phyloP scores from a whole-genome alignment of 1,140 invertebrate genomes.

The Pseudoatta argentina region DNA sequence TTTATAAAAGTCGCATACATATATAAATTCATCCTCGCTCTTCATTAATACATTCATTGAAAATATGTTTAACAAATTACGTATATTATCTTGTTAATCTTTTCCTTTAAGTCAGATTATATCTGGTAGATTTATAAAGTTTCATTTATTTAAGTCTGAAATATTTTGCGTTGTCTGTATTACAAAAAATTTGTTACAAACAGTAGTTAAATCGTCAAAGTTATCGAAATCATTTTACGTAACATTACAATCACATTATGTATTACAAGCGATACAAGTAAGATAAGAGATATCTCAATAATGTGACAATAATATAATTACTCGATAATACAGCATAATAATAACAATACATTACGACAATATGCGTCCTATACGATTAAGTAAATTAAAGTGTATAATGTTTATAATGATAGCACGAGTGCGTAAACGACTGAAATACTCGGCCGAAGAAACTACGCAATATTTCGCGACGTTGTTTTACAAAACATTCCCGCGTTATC shows the following conservation, averaged over 20 bases:
- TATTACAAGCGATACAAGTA: background rate
- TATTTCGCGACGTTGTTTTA: conserved; percentile 32
- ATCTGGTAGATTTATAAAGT: background rate
- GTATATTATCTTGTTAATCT: no score
- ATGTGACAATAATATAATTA: conserved; percentile 10
- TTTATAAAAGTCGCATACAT: no score
- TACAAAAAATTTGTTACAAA: background rate
- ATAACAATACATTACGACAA: conserved; percentile 4
- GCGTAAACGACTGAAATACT: background rate
- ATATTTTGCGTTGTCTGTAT: background rate
- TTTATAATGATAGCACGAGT: background rate
- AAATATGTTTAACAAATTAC: no score
- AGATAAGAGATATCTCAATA: background rate
- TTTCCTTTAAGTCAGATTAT: no score
- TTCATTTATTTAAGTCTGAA: background rate
- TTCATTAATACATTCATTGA: no score
- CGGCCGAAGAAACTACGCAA: background rate
- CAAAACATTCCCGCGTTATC: conserved; percentile 10
- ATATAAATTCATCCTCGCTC: no score
- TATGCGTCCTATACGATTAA: background rate
- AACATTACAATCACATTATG: background rate
- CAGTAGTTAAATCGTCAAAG: background rate
- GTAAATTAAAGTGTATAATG: background rate
- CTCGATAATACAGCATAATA: background rate
- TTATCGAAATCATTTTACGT: background rate